Percentiles rank a stretch among this genome's conserved stretches.
These are phyloP conservation scores for Ivindomyrus marchei DNA, from an alignment of 2,113 vertebrate species.

Conservation along the genomic window DNA sequence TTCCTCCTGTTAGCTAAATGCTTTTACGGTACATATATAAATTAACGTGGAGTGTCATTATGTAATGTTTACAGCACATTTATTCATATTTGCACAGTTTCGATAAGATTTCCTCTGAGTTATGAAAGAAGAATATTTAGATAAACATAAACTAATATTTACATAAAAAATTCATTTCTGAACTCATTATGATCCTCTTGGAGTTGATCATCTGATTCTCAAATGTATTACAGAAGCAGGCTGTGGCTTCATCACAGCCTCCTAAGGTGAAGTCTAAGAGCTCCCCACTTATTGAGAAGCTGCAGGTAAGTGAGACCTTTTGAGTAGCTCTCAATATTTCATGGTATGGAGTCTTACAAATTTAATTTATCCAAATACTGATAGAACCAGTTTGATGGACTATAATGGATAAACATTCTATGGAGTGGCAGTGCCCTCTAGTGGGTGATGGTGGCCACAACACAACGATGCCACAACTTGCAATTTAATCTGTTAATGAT, in stretches of 20 bases:
- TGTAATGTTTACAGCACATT: background rate
- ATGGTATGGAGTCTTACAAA: background rate
- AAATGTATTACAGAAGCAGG: constrained; percentile 16
- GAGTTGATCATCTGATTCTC: background rate
- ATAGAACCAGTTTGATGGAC: background rate
- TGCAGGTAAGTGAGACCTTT: constrained; percentile 50
- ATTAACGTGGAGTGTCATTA: background rate
- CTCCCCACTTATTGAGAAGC: constrained; percentile 62
- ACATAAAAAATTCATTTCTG: background rate
- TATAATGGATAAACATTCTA: background rate
- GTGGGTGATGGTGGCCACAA: background rate
- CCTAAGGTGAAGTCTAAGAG: constrained; percentile 50
- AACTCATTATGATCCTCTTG: background rate
- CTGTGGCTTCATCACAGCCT: constrained; percentile 30
- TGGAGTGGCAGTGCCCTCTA: background rate
- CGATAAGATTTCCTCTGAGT: background rate
- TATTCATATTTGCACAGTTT: background rate
- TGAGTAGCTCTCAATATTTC: background rate
- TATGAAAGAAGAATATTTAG: background rate
- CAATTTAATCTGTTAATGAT: background rate
- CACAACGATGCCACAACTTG: background rate
- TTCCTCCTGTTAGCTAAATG: background rate
- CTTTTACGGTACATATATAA: background rate
- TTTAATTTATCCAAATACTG: background rate
- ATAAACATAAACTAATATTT: background rate